A percentile compares a stretch with the other conserved stretches of the same genome.
phyloP scores from a whole-genome alignment of 2,888 invertebrate genomes.

The Cataglyphis rosenhaueri region DNA sequence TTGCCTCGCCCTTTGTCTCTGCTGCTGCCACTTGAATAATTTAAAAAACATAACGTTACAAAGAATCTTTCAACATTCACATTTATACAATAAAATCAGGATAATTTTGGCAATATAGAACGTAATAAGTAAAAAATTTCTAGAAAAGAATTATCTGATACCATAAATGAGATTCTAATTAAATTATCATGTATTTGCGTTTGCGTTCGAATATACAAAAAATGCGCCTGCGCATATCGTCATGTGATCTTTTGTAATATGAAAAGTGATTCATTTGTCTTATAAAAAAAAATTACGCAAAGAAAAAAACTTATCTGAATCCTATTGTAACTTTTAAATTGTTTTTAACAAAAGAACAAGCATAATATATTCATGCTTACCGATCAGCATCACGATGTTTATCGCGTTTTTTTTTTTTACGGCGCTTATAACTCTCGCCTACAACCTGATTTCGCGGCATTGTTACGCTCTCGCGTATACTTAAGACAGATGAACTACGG shows the following conservation, averaged over 20 bases:
- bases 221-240: background rate
- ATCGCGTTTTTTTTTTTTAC: conserved; percentile 83
- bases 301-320: background rate
- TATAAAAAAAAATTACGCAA: background rate
- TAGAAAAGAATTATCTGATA: background rate
- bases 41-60: conserved; percentile 31
- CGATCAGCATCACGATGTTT: conserved; percentile 80
- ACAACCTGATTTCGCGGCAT: conserved; percentile 71
- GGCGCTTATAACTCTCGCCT: conserved; percentile 58
- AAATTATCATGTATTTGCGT: background rate
- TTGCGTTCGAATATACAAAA: background rate
- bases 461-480: conserved; percentile 83
- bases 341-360: background rate
- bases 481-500: conserved; percentile 87
- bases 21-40: conserved; percentile 77
- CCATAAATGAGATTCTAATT: background rate
- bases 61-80: background rate
- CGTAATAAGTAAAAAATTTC: background rate
- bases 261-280: background rate
- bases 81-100: background rate
- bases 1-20: conserved; percentile 80
- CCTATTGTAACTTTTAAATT: background rate
- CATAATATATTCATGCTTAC: conserved; percentile 62
- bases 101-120: background rate
- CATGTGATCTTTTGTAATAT: background rate